These are phyloP conservation scores for Dynastes maya DNA, from an alignment of 2,888 invertebrate genomes.

Conservation along the genomic window DNA sequence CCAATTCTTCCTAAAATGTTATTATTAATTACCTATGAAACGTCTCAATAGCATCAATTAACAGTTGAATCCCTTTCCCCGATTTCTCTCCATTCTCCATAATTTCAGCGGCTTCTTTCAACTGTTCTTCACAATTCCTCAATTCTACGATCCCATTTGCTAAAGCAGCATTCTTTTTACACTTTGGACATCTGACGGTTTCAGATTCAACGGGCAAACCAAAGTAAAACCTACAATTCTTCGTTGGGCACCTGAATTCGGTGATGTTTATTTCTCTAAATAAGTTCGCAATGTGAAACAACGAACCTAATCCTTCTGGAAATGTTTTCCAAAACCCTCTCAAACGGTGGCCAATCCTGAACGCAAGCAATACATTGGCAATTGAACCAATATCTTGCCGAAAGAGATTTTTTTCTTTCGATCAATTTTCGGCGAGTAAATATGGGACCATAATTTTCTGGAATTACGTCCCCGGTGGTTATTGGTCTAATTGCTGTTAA, in stretches of 20 bases:
- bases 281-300: not conserved
- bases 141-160: constrained; percentile 69
- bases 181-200: constrained; percentile 72
- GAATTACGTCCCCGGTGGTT: constrained; percentile 77
- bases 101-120: constrained; percentile 68
- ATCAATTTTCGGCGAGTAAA: constrained; percentile 75
- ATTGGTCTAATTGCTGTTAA: constrained; percentile 80
- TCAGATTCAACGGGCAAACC: constrained; percentile 68
- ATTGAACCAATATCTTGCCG: constrained; percentile 84
- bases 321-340: constrained; percentile 72
- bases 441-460: constrained; percentile 89
- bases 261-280: not conserved
- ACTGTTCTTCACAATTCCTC: constrained; percentile 71
- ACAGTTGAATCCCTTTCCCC: constrained; percentile 72
- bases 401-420: constrained; percentile 78
- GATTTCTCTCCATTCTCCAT: constrained; percentile 73
- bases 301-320: constrained; percentile 67
- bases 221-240: constrained; percentile 71
- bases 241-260: constrained; percentile 71
- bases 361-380: constrained; percentile 83
- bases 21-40: constrained; percentile 71
- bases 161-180: constrained; percentile 72
- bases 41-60: constrained; percentile 75
- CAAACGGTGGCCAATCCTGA: constrained; percentile 83
- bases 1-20: too few species aligned